These are phyloP conservation scores for Tyrannus savana DNA, from an alignment of 2,113 vertebrate species.

Conservation along the genomic window DNA sequence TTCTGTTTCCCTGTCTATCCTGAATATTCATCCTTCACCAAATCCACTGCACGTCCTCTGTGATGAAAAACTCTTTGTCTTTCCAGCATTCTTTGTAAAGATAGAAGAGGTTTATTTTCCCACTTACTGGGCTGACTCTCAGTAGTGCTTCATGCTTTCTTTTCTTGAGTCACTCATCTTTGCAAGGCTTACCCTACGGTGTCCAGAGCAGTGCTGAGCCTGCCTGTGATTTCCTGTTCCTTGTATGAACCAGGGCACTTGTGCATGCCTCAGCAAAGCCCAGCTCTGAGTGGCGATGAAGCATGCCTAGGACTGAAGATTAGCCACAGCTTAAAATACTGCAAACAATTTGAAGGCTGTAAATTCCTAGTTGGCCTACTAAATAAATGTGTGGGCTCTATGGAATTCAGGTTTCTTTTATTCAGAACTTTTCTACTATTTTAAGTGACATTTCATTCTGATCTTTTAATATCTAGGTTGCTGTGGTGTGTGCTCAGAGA, in stretches of 20 bases:
- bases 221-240: background rate
- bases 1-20: background rate
- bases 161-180: background rate
- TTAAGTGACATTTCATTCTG: background rate
- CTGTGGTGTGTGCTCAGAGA: background rate
- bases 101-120: background rate
- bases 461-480: background rate
- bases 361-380: background rate
- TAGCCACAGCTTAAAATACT: background rate
- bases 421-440: background rate
- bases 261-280: background rate
- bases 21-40: background rate
- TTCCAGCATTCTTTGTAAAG: background rate
- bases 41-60: rapidly evolving
- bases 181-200: background rate
- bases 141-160: background rate
- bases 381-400: background rate
- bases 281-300: background rate
- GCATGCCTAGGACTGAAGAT: background rate
- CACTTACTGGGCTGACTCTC: rapidly evolving
- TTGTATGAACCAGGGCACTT: background rate
- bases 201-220: background rate
- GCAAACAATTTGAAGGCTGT: background rate
- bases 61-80: background rate
- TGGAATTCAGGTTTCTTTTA: background rate